Base-by-base conservation (phyloP, 2,888 invertebrate species). In the Blastobasis lacticolella region DNA sequence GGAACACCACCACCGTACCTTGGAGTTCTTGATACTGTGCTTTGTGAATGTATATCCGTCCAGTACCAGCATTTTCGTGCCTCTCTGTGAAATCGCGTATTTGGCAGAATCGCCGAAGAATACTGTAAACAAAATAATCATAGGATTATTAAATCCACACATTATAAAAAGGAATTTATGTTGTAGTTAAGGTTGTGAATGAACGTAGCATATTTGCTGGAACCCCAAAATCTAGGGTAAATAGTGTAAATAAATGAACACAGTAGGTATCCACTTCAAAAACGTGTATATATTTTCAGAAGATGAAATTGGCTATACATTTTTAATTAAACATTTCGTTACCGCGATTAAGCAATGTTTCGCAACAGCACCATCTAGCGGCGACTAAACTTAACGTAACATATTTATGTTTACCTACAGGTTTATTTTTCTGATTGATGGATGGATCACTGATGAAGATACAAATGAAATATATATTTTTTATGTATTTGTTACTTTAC, bases 1-100 rank as follows among this genome's bases (percentile, higher is more conserved):
- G 0, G 66, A 64, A 40, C 70, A 70, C 0, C 57, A 50, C 64
- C 66, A 65, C 9, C 58, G 50, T 7, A 5, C 6, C n/a, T 44
- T n/a, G 10, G 0, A 10, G n/a, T 46, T 53, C 49, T 38, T 54
- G 49, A 38, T 54, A 48, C n/a, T 49, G 49, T 10, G 36, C 54
- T 4, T 47, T 50, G 44, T 55, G 48, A 62, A 69, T 1, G 56
- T 65, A 44, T 62, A 66, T 1, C 57, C 60, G 0, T 55, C 50
- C 1, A 58, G 37, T 36, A 48, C 48, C 23, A 66, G 51, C 49
- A 64, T 50, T 0, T 51, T 51, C 6, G 59, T 61, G 0, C 67
- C 66, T 48, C 53, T 56, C 43, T 49, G 44, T 0, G 64, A 62
- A 23, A 45, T 9, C 2, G 62, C 50, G 46, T 54, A 66, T 40